Evolutionary conservation across 2,797 vertebrate genomes (phyloP), one percentile per base, ranked within the genome.

Genomic region (Hyperoplus lanceolatus): DNA sequence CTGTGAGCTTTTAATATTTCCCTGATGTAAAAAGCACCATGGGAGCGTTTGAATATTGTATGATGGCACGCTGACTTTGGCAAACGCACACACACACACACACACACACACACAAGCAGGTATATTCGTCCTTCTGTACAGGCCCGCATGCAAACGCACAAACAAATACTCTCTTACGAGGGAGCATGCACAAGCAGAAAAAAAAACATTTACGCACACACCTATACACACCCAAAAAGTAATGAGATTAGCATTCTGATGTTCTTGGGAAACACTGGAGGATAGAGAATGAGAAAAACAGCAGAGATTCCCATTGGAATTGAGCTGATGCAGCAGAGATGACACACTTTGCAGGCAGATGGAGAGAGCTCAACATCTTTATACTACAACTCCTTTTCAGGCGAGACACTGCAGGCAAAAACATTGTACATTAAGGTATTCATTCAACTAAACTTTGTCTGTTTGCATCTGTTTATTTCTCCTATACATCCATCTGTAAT

Each of bases 231-330:
- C 60, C 3, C 59, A 76, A 59, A 65, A 74, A 67, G 67, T 81
- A 89, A 87, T 86, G 82, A 70, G 82, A 88, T 85, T 85, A 87
- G 75, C 58, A 71, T 84, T 87, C 48, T 46, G 68, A 86, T 89
- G 77, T 70, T 89, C 71, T 73, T 78, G 55, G 59, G 75, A 83
- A 87, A 88, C 29, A 29, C 62, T 77, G 56, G 41, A 79, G 61
- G 48, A 67, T 61, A 53, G 70, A 69, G 59, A 62, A 42, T 12
- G 4, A 41, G 38, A 56, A 45, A 53, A 56, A 55, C 36, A 53
- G 10, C 42, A 38, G 4, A 71, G 49, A 18, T 49, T 71, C 65
- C 42, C 73, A 4, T 59, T 71, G 58, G 74, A 86, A 65, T 18
- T 39, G 55, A 73, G 81, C 70, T 65, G 68, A 86, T 76, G 68